phyloP scores from a whole-genome alignment of 2,888 invertebrate genomes.

The Drosophila affinis region DNA sequence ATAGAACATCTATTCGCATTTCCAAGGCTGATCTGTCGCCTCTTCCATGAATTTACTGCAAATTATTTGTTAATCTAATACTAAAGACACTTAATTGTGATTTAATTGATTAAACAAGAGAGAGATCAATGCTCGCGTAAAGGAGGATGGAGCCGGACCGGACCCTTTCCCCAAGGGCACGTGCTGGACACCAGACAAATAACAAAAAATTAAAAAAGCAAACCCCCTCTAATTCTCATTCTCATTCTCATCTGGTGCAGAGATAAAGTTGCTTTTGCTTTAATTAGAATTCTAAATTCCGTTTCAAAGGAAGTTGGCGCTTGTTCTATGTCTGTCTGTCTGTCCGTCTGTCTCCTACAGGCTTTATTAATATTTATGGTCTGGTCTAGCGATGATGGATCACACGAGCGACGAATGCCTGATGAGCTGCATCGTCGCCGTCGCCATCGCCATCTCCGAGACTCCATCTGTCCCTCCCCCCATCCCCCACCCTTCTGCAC shows the following conservation, averaged over 20 bases:
- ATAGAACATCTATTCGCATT: background rate
- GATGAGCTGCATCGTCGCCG: constrained; percentile 45
- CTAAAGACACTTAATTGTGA: constrained; percentile 43
- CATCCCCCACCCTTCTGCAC: constrained; percentile 1
- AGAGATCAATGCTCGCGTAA: background rate
- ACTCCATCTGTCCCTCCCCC: constrained; percentile 12
- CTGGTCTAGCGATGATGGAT: constrained; percentile 57
- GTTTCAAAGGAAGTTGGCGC: constrained; percentile 76
- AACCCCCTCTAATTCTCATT: constrained; percentile 36
- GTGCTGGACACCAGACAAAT: constrained; percentile 56
- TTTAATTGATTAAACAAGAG: constrained; percentile 36
- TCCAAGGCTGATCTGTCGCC: background rate
- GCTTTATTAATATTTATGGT: constrained; percentile 71
- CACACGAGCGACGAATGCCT: constrained; percentile 48
- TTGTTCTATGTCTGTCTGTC: constrained; percentile 34
- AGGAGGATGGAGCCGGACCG: background rate
- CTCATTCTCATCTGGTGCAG: constrained; percentile 36
- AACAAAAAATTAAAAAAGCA: background rate
- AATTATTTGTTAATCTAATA: background rate
- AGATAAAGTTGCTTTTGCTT: constrained; percentile 69
- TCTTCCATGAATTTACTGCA: background rate
- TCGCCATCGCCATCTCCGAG: constrained; percentile 21
- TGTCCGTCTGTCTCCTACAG: constrained; percentile 7
- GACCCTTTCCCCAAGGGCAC: constrained; percentile 49
- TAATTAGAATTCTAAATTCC: constrained; percentile 75